phyloP scores from a whole-genome alignment of 1,140 invertebrate genomes.

The Anastrepha obliqua region DNA sequence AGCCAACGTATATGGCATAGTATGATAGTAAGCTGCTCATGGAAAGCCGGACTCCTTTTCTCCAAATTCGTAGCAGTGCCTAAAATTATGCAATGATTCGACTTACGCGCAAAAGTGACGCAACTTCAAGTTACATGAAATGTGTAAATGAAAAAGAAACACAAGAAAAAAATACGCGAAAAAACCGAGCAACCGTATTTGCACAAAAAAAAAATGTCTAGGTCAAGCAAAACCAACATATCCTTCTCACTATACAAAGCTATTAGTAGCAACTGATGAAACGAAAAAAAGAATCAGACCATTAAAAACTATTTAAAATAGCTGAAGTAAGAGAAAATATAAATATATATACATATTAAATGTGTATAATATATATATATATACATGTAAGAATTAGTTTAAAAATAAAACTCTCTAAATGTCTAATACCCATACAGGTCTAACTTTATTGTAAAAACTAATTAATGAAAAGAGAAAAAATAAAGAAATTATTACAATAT shows the following conservation, averaged over 20 bases:
- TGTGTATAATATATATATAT: slow-evolving; percentile 1
- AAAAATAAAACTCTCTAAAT: slow-evolving; percentile 23
- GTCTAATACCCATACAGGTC: slow-evolving; percentile 42
- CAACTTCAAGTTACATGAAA: no score
- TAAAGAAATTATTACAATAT: slow-evolving; percentile 39
- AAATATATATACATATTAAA: slow-evolving; percentile 22
- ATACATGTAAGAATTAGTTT: slow-evolving; percentile 29
- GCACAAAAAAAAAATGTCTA: neutral
- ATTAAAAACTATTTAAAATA: neutral
- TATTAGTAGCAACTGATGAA: slow-evolving; percentile 8
- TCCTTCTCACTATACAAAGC: neutral
- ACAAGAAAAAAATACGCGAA: neutral
- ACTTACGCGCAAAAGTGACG: no score
- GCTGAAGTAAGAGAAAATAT: neutral
- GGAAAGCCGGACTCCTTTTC: no score
- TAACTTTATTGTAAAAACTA: slow-evolving; percentile 41
- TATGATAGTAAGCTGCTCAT: no score
- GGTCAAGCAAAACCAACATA: slow-evolving; percentile 1
- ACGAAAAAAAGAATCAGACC: neutral
- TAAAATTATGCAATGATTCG: neutral
- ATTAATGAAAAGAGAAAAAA: slow-evolving; percentile 23
- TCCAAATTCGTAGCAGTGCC: neutral
- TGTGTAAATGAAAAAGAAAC: no score
- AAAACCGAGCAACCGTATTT: no score
- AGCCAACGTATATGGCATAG: no score